Evolutionary conservation across 2,888 invertebrate species (phyloP).

Genomic region (Nymphalis c-album): DNA sequence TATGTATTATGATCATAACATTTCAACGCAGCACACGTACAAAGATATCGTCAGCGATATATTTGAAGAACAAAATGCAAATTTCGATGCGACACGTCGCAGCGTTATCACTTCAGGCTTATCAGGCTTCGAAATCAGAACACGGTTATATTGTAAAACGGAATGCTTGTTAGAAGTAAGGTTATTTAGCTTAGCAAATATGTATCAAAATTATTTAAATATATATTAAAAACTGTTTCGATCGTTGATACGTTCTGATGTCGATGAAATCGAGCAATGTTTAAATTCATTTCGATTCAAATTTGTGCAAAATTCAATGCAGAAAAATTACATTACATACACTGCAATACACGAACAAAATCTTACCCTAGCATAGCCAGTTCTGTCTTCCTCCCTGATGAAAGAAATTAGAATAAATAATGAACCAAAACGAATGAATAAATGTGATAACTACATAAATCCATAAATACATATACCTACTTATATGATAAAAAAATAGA

Average conservation of each 20-base stretch:
- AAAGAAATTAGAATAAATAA: constrained; percentile 72
- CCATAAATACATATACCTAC: constrained; percentile 39
- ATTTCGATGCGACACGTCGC: constrained; percentile 43
- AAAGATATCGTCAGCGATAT: constrained; percentile 52
- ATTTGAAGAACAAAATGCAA: constrained; percentile 59
- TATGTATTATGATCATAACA: constrained; percentile 4
- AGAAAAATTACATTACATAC: constrained; percentile 63
- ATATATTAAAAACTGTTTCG: constrained; percentile 1
- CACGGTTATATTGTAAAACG: constrained; percentile 13
- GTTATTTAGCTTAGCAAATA: constrained; percentile 1
- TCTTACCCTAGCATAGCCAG: constrained; percentile 82
- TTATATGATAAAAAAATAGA: constrained; percentile 21
- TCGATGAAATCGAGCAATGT: constrained; percentile 43
- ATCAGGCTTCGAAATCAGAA: constrained; percentile 38
- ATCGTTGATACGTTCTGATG: constrained; percentile 28
- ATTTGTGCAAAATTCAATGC: constrained; percentile 53
- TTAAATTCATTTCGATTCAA: constrained; percentile 42
- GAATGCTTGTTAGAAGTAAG: constrained; percentile 1
- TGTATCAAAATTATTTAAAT: constrained; percentile 9
- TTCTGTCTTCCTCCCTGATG: constrained; percentile 82
- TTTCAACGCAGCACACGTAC: constrained; percentile 8
- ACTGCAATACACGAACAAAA: constrained; percentile 73
- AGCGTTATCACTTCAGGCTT: constrained; percentile 50
- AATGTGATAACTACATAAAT: constrained; percentile 45
- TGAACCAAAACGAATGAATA: constrained; percentile 45